Base-by-base conservation (phyloP, 1,140 invertebrate genomes). In the Acyrthosiphon pisum region DNA sequence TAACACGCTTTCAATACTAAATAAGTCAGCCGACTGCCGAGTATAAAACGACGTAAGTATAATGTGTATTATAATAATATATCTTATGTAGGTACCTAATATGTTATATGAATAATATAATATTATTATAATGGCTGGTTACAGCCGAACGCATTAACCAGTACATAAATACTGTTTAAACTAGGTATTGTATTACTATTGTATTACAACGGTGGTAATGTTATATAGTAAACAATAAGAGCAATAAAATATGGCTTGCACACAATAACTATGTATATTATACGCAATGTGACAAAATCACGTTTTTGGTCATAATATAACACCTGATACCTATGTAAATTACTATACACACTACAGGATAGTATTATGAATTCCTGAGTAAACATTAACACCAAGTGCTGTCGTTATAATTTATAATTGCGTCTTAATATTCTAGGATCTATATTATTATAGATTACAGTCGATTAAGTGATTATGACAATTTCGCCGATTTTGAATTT, bases 1-100 rank as follows among this genome's bases (percentile, higher is more conserved):
- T 84, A 84, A 84, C 83, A 41, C 35, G 83, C 23, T 84, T 84
- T 84, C 41, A 44, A 84, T 84, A 84, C 23, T 84, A 84, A 76
- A 84, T 44, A 84, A 84, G 83, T 41, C 9, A 9, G 37, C 9
- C 23, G 41, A n/a, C 9, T 9, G 37, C 9, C 23, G 41, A n/a
- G 30, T 22, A 84, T 84, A 84, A 84, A 41, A 41, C 50, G 50
- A 50, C 50, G 50, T 53, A 53, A 23, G 23, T 60, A 3, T 44
- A 60, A 41, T 68, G 30, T n/a, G 60, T 23, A 44, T 84, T 84
- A 23, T 84, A 84, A 83, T 56, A 46, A 50, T 50, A 50, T 50
- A n/a, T n/a, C n/a, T n/a, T n/a, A n/a, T n/a, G n/a, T n/a, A n/a
- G n/a, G n/a, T 50, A 68, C 14, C 14, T 76, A 30, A 30, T 60